phyloP scores from a whole-genome alignment of 2,888 invertebrate genomes.

The Zygaena filipendulae region DNA sequence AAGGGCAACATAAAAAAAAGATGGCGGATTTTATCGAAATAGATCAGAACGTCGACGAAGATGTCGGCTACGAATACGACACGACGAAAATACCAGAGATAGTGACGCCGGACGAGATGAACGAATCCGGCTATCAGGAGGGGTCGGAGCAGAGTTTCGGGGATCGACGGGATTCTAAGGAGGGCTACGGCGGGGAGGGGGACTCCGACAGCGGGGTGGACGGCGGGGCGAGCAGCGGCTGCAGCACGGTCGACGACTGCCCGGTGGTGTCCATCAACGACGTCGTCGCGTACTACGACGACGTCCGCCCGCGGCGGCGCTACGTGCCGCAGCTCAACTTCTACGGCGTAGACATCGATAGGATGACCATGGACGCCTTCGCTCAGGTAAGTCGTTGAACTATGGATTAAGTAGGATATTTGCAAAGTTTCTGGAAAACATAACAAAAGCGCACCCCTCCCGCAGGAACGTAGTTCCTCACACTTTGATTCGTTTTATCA shows the following conservation, averaged over 20 bases:
- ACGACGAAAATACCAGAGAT: slow-evolving; percentile 55
- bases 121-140: slow-evolving; percentile 57
- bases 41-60: slow-evolving; percentile 44
- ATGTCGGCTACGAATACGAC: slow-evolving; percentile 48
- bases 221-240: slow-evolving; percentile 68
- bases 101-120: slow-evolving; percentile 56
- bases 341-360: slow-evolving; percentile 56
- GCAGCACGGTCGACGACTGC: slow-evolving; percentile 68
- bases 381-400: slow-evolving; percentile 51
- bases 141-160: slow-evolving; percentile 57
- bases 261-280: slow-evolving; percentile 64
- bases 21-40: too few relatives aligned
- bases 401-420: too few relatives aligned
- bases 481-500: too few relatives aligned
- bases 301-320: slow-evolving; percentile 49
- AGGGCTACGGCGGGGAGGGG: slow-evolving; percentile 52
- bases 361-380: slow-evolving; percentile 47
- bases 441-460: too few relatives aligned
- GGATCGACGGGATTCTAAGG: slow-evolving; percentile 53
- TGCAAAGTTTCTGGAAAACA: too few relatives aligned
- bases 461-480: too few relatives aligned
- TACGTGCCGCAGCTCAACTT: slow-evolving; percentile 55
- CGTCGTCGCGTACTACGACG: slow-evolving; percentile 60
- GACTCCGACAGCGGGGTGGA: slow-evolving; percentile 68
- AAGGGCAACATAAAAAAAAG: too few relatives aligned